Evolutionary conservation across 1,140 invertebrate species (phyloP), one percentile per base, ranked within the genome.

Genomic region (Gryllus bimaculatus): DNA sequence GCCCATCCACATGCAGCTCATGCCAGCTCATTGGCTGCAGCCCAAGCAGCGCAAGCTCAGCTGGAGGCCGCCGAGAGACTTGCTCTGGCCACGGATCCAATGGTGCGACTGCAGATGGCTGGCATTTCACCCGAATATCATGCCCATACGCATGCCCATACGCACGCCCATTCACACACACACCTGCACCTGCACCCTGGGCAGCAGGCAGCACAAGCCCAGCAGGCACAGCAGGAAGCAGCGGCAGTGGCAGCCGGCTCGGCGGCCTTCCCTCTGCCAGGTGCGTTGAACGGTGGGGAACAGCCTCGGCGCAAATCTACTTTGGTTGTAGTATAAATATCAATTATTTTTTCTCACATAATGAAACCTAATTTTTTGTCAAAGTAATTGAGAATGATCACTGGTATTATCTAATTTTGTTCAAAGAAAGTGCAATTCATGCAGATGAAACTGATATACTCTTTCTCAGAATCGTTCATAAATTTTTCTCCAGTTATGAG

Each of bases 141-240:
- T 85, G 92, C 92, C 82, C 93, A 94, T 85, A 93, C 92, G 79
- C 94, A 95, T 85, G 93, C 93, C 78, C 93, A 95, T 87, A 93
- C 94, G 82, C 95, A 96, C 88, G 94, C 95, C 83, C 95, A 90
- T 81, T 85, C 87, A 77, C 89, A 89, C 83, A 85, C 87, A 48
- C 89, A 97, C 89, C 94, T 94, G 82, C 94, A 95, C 89, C 91
- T 95, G 84, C 94, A 96, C 88, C 93, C 92, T 83, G 93, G 92
- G 85, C 93, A 93, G 87, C 93, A 94, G 85, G 91, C 91, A 84
- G 90, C 91, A 84, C 91, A 91, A 82, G 89, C 88, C 80, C 89
- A 87, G 85, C 90, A 87, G 83, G 88, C 88, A 85, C 87, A 86
- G 83, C 86, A 85, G 83, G 85, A 84, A 39, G 47, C 73, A 15